These are phyloP conservation scores for Betta splendens DNA, from an alignment of 2,797 vertebrate genomes.

Conservation along the genomic window DNA sequence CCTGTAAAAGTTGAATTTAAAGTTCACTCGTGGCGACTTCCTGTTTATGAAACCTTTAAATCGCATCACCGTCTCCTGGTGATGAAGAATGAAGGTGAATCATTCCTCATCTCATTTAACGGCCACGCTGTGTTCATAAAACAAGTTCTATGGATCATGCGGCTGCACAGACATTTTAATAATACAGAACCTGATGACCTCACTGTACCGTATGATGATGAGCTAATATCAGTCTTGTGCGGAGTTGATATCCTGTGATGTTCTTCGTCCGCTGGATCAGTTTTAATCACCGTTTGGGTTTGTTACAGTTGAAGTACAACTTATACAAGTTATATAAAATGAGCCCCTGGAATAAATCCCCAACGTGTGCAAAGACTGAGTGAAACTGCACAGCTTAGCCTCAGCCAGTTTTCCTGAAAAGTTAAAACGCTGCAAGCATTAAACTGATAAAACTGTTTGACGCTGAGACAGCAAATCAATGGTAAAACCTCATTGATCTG, in stretches of 20 bases:
- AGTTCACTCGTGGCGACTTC: constrained; percentile 42
- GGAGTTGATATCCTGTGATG: constrained; percentile 7
- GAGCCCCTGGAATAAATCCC: constrained; percentile 15
- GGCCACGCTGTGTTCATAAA: constrained; percentile 42
- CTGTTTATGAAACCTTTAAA: constrained; percentile 27
- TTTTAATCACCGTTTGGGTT: constrained; percentile 35
- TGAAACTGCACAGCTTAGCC: no score
- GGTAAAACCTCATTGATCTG: no score
- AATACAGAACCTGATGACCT: constrained; percentile 33
- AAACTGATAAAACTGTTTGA: no score
- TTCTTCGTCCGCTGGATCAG: constrained; percentile 9
- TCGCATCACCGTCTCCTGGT: constrained; percentile 20
- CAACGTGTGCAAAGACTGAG: constrained; percentile 1
- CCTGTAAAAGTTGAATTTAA: constrained; percentile 25
- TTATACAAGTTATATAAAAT: constrained; percentile 6
- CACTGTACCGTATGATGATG: constrained; percentile 46
- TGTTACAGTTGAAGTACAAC: constrained; percentile 22
- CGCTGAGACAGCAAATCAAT: no score
- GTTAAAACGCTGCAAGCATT: no score
- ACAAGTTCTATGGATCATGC: constrained; percentile 35
- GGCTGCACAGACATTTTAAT: constrained; percentile 46
- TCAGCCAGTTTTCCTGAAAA: no score
- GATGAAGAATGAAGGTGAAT: constrained; percentile 43
- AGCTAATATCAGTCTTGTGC: constrained; percentile 23
- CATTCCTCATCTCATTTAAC: constrained; percentile 45